These are phyloP conservation scores for Rhizomys pruinosus DNA, from an alignment of 2,113 vertebrate genomes.

Conservation along the genomic window DNA sequence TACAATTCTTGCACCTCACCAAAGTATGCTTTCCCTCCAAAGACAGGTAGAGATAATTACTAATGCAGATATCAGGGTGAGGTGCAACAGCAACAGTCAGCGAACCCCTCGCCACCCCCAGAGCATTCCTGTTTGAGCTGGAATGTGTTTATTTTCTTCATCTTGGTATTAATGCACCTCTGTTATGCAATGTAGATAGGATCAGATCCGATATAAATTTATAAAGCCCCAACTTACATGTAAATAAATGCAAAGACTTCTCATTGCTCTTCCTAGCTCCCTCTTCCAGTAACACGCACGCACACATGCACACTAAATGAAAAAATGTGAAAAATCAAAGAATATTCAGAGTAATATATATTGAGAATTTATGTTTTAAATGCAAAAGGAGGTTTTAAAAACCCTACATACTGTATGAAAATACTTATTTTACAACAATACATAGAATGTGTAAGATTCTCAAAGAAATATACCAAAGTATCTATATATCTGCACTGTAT, in stretches of 20 bases:
- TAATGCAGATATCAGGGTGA: not conserved
- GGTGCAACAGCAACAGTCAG: not conserved
- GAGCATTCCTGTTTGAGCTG: not conserved
- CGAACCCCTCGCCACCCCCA: not conserved
- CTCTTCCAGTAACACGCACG: not conserved
- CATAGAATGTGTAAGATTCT: not conserved
- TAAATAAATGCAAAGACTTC: conserved; percentile 21
- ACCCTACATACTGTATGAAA: not conserved
- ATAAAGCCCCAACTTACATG: not conserved
- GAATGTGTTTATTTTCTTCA: not conserved
- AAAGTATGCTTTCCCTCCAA: not conserved
- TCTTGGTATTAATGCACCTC: conserved; percentile 13
- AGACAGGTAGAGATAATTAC: conserved; percentile 39
- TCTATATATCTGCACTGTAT: not conserved
- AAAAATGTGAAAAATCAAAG: not conserved
- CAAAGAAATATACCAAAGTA: not conserved
- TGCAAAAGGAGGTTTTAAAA: not conserved
- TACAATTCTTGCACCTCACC: not conserved
- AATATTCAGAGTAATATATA: not conserved
- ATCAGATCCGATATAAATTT: conserved; percentile 37
- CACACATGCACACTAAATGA: not conserved
- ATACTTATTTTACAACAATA: not conserved
- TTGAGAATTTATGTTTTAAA: conserved; percentile 10
- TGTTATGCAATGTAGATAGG: conserved; percentile 6
- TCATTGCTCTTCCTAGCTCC: not conserved